These are phyloP conservation scores for Syrphus vitripennis DNA, from an alignment of 2,888 invertebrate genomes.

Conservation along the genomic window DNA sequence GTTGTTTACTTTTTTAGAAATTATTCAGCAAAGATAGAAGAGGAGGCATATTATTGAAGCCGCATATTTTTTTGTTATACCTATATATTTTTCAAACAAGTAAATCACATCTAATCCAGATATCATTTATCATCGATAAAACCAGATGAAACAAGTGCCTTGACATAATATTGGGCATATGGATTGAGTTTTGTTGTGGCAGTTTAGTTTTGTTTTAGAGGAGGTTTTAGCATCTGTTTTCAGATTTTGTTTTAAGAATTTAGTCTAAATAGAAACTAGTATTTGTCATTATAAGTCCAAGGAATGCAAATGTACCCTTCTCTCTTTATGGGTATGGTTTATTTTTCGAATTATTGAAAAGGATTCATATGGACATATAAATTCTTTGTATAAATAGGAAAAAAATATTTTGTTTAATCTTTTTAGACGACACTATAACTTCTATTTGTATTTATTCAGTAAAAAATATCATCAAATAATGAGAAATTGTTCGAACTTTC, in stretches of 20 bases:
- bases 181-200: not conserved
- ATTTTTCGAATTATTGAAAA: no score
- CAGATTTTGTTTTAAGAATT: not conserved
- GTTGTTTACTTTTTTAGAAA: constrained; percentile 78
- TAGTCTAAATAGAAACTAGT: not conserved
- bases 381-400: no score
- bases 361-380: no score
- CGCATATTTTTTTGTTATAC: constrained; percentile 8
- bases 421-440: no score
- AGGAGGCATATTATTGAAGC: not conserved
- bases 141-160: constrained; percentile 27
- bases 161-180: constrained; percentile 12
- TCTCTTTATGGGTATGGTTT: no score
- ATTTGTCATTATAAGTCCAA: no score
- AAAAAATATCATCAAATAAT: no score
- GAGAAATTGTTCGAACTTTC: no score
- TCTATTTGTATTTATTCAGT: no score
- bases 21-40: constrained; percentile 22
- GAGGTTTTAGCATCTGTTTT: constrained; percentile 19
- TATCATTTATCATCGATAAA: constrained; percentile 74
- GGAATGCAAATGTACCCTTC: no score
- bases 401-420: no score
- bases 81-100: constrained; percentile 22
- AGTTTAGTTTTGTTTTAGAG: not conserved
- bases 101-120: constrained; percentile 52